phyloP scores from a whole-genome alignment of 2,797 vertebrate species.

The Huso huso region DNA sequence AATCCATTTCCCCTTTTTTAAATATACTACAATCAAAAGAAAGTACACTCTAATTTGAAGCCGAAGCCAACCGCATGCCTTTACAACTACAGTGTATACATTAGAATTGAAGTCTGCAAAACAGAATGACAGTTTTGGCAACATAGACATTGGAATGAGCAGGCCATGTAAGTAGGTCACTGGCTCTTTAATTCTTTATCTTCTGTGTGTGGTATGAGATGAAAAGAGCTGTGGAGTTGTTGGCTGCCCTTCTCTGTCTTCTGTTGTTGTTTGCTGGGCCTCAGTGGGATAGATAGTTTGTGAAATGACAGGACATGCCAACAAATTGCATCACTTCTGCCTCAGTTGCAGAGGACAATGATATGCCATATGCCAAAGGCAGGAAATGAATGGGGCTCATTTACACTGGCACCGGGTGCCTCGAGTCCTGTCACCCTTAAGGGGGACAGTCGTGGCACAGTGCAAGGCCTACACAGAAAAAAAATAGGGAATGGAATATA shows the following conservation, averaged over 20 bases:
- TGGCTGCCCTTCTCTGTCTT: constrained; percentile 75
- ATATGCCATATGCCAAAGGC: constrained; percentile 85
- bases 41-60: no score
- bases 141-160: no score
- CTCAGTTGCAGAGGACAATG: constrained; percentile 82
- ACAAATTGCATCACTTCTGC: constrained; percentile 98
- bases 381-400: constrained; percentile 85
- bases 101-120: no score
- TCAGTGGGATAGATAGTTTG: constrained; percentile 81
- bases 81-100: no score
- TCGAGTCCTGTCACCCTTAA: constrained; percentile 51
- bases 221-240: constrained; percentile 54
- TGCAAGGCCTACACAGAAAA: constrained; percentile 44
- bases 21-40: no score
- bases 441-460: constrained; percentile 61
- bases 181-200: not conserved
- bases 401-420: constrained; percentile 68
- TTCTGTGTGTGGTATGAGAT: constrained; percentile 23
- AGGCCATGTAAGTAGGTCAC: not conserved
- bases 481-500: constrained; percentile 19
- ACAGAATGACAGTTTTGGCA: no score
- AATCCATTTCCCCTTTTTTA: no score
- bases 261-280: constrained; percentile 73
- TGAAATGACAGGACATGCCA: constrained; percentile 92
- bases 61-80: no score